Percentiles rank a stretch among this genome's conserved stretches.
Evolutionary conservation across 2,797 vertebrate species (phyloP).

Genomic region (Coregonus sp.): DNA sequence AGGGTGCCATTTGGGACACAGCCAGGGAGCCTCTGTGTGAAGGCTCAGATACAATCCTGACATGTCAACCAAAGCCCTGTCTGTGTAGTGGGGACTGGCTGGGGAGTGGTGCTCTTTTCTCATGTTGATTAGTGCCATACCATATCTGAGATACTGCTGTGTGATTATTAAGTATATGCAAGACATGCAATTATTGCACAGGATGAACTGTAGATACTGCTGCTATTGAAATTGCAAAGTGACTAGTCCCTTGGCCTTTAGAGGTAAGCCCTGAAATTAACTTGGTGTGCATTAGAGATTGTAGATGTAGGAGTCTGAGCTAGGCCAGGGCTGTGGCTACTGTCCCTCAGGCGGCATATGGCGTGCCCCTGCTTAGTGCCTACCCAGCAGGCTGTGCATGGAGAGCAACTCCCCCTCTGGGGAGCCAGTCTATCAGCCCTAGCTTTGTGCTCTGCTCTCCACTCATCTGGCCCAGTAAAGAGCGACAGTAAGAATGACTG

Average conservation of each 20-base stretch:
- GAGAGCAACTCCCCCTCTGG: slow-evolving; percentile 13
- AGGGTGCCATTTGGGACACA: background rate
- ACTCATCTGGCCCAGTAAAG: slow-evolving; percentile 38
- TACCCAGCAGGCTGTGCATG: slow-evolving; percentile 24
- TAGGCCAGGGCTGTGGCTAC: no score
- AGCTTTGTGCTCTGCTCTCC: slow-evolving; percentile 21
- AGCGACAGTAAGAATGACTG: slow-evolving; percentile 49
- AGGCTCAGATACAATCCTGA: slow-evolving; percentile 2
- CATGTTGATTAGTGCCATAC: background rate
- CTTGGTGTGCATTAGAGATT: background rate
- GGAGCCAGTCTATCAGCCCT: slow-evolving; percentile 32
- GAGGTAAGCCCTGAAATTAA: slow-evolving; percentile 43
- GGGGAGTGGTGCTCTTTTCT: background rate
- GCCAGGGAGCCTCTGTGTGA: background rate
- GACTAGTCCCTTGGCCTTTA: slow-evolving; percentile 41
- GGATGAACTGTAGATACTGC: slow-evolving; percentile 34
- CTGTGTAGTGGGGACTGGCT: background rate
- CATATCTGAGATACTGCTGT: background rate
- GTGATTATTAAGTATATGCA: background rate
- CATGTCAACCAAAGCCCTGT: slow-evolving; percentile 40
- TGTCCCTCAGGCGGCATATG: no score
- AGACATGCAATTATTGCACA: background rate
- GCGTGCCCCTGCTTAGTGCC: slow-evolving; percentile 10
- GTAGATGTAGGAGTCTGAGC: no score
- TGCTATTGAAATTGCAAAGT: slow-evolving; percentile 53